These are phyloP conservation scores for Sinohyriopsis cumingii DNA, from an alignment of 2,888 invertebrate genomes.

Conservation along the genomic window DNA sequence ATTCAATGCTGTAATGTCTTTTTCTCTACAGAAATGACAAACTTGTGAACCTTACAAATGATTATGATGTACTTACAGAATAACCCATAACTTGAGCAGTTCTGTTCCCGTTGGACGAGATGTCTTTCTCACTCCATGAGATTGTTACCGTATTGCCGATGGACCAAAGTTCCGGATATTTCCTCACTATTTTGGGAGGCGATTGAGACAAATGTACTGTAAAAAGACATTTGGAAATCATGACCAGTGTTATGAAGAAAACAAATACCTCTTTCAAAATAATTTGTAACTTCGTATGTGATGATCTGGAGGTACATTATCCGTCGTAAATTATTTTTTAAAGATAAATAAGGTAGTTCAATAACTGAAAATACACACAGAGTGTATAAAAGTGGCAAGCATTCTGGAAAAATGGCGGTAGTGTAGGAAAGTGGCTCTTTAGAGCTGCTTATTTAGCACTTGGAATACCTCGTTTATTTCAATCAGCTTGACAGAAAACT, in stretches of 20 bases:
- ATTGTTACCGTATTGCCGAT: constrained; percentile 31
- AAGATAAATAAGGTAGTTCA: no score
- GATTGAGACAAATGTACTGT: constrained; percentile 44
- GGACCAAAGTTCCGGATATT: constrained; percentile 40
- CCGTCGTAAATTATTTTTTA: no score
- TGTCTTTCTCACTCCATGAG: constrained; percentile 27
- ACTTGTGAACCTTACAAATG: no score
- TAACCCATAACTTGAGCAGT: constrained; percentile 23
- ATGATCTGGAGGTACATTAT: neutral
- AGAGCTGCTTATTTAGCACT: no score
- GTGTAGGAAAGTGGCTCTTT: no score
- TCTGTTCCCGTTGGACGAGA: constrained; percentile 15
- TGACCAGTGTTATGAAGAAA: neutral
- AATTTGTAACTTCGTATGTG: neutral
- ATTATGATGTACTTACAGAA: constrained; percentile 23
- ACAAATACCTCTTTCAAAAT: neutral
- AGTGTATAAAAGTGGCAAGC: no score
- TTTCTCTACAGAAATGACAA: no score
- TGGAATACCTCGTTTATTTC: no score
- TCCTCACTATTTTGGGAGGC: constrained; percentile 31
- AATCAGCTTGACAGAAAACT: no score
- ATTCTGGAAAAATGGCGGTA: no score
- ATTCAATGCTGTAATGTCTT: no score
- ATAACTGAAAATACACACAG: no score
- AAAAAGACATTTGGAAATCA: constrained; percentile 5